Conservation (phyloP, 1,140 invertebrate species). For the Drosophila ficusphila region DNA sequence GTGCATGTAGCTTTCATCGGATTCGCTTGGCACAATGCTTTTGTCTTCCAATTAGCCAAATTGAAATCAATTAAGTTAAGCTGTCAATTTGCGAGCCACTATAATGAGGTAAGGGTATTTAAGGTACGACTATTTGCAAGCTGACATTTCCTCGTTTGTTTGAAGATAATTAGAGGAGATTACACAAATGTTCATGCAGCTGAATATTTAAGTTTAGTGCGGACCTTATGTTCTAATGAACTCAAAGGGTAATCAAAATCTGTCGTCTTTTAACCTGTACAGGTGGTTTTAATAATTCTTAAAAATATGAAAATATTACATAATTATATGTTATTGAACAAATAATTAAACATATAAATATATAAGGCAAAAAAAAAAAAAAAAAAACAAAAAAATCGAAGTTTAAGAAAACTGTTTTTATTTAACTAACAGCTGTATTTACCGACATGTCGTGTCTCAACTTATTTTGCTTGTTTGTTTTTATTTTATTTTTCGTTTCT, state of each 20-base stretch:
- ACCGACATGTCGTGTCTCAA: neutral
- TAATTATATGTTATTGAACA: too few species aligned
- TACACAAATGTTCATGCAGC: constrained; percentile 6
- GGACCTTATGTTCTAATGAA: too few species aligned
- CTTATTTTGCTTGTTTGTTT: constrained; percentile 3
- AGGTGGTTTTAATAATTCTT: too few species aligned
- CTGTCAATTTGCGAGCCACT: constrained; percentile 41
- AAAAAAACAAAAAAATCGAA: too few species aligned
- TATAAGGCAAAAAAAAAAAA: too few species aligned
- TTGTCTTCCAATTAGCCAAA: constrained; percentile 42
- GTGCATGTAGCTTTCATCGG: neutral
- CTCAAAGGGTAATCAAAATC: too few species aligned
- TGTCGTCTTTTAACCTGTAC: neutral
- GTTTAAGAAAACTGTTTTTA: neutral
- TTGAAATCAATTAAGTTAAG: constrained; percentile 66
- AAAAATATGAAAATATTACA: too few species aligned
- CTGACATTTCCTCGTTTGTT: constrained; percentile 44
- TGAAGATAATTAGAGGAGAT: constrained; percentile 62
- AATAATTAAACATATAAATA: too few species aligned
- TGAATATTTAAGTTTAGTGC: too few species aligned
- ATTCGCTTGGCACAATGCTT: constrained; percentile 6
- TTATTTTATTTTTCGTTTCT: constrained; percentile 2
- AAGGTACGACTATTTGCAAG: constrained; percentile 33
- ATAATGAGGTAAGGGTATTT: constrained; percentile 51
- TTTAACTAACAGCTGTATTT: neutral